Percentiles rank a stretch among this genome's conserved stretches.
These are phyloP conservation scores for Panzeria rudis DNA, from an alignment of 2,888 invertebrate genomes.

Conservation along the genomic window DNA sequence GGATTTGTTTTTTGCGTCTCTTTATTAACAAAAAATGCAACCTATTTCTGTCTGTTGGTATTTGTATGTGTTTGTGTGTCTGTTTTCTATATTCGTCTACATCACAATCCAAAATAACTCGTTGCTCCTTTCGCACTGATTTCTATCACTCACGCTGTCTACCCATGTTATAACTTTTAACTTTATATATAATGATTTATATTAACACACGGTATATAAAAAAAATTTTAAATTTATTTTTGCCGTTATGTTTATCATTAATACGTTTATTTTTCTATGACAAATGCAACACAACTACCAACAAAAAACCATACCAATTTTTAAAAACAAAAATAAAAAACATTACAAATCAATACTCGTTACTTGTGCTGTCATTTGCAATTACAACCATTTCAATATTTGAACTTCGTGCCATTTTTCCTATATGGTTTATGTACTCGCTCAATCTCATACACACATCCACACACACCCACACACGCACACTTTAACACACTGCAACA, in stretches of 20 bases:
- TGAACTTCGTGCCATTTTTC: constrained; percentile 73
- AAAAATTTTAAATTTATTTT: background rate
- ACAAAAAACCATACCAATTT: background rate
- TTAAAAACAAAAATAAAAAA: constrained; percentile 23
- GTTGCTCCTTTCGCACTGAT: background rate
- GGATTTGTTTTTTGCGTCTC: background rate
- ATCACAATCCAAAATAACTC: too few species aligned
- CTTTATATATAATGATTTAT: background rate
- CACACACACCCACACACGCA: background rate
- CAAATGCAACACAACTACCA: constrained; percentile 18
- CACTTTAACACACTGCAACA: background rate
- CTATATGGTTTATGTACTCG: constrained; percentile 19
- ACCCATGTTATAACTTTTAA: background rate
- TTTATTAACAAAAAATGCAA: background rate
- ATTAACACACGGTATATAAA: background rate
- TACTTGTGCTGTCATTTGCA: constrained; percentile 79
- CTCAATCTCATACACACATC: too few species aligned
- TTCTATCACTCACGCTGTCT: background rate
- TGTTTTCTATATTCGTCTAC: too few species aligned
- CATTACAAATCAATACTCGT: constrained; percentile 79
- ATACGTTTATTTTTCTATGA: constrained; percentile 35
- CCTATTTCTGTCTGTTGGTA: background rate
- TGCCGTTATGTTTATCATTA: constrained; percentile 38
- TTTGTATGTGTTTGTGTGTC: background rate
- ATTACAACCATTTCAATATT: constrained; percentile 81